These are phyloP conservation scores for Rhinophrynus dorsalis DNA, from an alignment of 2,797 vertebrate genomes.

Conservation along the genomic window DNA sequence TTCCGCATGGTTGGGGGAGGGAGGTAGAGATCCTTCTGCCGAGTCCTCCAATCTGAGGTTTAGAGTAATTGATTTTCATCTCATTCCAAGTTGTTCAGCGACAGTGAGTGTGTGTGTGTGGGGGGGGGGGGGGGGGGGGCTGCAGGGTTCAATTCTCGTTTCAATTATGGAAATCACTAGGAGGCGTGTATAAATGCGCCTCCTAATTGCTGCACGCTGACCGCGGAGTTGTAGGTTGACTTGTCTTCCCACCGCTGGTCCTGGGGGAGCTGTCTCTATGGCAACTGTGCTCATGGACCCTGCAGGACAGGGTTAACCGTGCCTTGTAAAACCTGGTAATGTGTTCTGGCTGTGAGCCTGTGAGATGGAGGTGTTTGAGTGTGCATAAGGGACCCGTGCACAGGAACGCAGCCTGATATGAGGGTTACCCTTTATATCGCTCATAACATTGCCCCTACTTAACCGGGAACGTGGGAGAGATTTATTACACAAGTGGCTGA, in stretches of 20 bases:
- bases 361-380: constrained; percentile 27
- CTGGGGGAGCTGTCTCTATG: constrained; percentile 21
- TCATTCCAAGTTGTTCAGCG: neutral
- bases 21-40: too few relatives aligned
- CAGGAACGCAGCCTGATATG: neutral
- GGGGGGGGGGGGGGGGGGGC: neutral
- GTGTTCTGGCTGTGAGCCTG: constrained; percentile 38
- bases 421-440: constrained; percentile 12
- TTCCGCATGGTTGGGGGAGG: too few relatives aligned
- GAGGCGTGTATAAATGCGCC: constrained; percentile 10
- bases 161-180: constrained; percentile 29
- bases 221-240: constrained; percentile 12
- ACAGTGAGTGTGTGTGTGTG: too few relatives aligned
- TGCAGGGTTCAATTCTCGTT: neutral
- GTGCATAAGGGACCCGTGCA: constrained; percentile 26
- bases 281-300: constrained; percentile 14
- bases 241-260: constrained; percentile 11
- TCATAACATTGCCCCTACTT: neutral
- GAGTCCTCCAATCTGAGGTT: too few relatives aligned
- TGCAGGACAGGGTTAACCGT: constrained; percentile 23
- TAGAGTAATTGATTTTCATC: neutral
- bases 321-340: constrained; percentile 30
- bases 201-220: constrained; percentile 22
- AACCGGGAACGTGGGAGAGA: neutral
- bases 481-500: constrained; percentile 9